Percentiles rank a stretch among this genome's conserved stretches.
phyloP scores from a whole-genome alignment of 2,797 vertebrate species.

The Alca torda region DNA sequence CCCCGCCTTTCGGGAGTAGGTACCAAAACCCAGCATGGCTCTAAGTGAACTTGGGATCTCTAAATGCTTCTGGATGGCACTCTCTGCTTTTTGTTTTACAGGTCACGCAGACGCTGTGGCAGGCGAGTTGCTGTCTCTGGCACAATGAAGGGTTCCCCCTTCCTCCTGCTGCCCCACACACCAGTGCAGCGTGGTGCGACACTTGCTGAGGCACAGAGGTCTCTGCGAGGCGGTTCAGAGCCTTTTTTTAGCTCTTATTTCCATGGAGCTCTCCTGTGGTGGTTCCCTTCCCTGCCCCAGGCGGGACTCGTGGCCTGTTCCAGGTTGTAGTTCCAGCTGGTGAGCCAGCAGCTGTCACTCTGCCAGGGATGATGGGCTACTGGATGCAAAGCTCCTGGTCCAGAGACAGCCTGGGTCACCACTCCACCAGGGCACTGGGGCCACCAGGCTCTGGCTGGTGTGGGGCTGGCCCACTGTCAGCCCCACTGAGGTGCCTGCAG shows the following conservation, averaged over 20 bases:
- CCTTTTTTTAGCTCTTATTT: not conserved
- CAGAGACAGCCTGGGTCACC: not conserved
- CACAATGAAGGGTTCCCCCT: not conserved
- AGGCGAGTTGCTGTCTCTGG: not conserved
- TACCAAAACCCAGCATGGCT: not conserved
- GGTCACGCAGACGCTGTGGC: not conserved
- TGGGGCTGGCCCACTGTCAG: not conserved
- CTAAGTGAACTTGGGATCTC: not conserved
- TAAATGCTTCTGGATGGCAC: not conserved
- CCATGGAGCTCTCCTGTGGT: not conserved
- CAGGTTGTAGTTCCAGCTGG: not conserved
- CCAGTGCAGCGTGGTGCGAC: not conserved
- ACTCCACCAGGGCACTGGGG: not conserved
- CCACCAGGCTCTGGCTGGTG: not conserved
- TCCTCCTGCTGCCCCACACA: not conserved
- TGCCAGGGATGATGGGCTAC: not conserved
- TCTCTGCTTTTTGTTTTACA: not conserved
- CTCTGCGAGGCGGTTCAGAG: not conserved
- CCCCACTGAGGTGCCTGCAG: not conserved
- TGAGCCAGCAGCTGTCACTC: not conserved
- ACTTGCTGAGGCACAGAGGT: not conserved
- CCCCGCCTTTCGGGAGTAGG: not conserved
- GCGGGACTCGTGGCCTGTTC: not conserved
- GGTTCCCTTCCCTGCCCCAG: not conserved
- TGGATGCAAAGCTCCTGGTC: not conserved